Conservation (phyloP, 2,113 vertebrate species). For the Ctenodactylus gundi region DNA sequence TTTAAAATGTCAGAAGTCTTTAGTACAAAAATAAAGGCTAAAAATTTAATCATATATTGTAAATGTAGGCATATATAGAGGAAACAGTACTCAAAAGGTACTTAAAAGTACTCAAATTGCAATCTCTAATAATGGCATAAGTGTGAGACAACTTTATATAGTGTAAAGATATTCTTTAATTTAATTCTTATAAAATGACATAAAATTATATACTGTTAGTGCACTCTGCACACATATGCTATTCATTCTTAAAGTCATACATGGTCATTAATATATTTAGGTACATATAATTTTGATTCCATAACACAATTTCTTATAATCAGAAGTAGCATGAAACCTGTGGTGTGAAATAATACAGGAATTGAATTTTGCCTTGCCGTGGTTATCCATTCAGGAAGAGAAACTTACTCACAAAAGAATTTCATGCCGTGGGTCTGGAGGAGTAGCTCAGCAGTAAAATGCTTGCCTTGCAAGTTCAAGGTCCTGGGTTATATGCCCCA, state of each 20-base stretch:
- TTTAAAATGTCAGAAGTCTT: constrained; percentile 82
- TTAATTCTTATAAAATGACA: not conserved
- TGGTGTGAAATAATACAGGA: not conserved
- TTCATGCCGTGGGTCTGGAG: no score
- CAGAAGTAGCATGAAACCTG: not conserved
- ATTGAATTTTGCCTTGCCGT: not conserved
- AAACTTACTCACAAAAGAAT: not conserved
- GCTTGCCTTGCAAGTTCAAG: no score
- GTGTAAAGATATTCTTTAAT: not conserved
- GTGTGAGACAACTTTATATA: not conserved
- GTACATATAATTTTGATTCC: not conserved
- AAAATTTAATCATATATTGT: constrained; percentile 60
- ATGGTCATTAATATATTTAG: not conserved
- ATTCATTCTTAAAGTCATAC: not conserved
- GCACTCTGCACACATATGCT: not conserved
- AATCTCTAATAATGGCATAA: not conserved
- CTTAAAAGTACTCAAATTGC: not conserved
- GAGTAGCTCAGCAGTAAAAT: no score
- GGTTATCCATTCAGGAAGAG: not conserved
- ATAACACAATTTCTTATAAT: not conserved
- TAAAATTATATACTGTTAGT: not conserved
- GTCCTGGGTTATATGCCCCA: no score
- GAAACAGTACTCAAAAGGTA: not conserved
- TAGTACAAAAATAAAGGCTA: constrained; percentile 74
- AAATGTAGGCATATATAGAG: constrained; percentile 50